Base-by-base conservation (phyloP, 1,140 invertebrate species). In the Temnothorax nylanderi region DNA sequence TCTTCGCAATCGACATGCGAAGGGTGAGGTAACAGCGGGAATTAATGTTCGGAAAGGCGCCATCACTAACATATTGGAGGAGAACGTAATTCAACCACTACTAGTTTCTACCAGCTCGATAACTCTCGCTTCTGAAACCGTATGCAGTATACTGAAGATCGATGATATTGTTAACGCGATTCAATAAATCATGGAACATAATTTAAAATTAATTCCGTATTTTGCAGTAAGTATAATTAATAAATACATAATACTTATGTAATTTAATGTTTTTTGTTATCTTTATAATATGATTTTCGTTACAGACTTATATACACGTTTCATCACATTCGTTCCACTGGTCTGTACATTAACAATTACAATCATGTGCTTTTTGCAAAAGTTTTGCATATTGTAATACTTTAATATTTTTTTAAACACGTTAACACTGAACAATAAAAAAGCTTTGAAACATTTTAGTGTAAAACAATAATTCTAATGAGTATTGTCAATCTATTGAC, bases 91-190 rank as follows among this genome's bases (percentile, higher is more conserved):
- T 58, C 99, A 99, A 95, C 99, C 99, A 11, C 96, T 99, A 86
- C 96, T 99, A 90, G 99, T 99, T 21, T 98, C 98, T 32, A 97
- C 97, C 8, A 99, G 98, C 92, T 98, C 99, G 34, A 98, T 99
- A 82, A 99, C 97, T 78, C 96, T 99, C 85, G 98, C 99, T 87
- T 98, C 99, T 0, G 99, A 99, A 96, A 99, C 99, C 76, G 99
- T 99, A 76, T 97, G 99, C 78, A 98, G 98, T 89, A 99, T 99
- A 95, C 96, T 99, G 84, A 99, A 99, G 96, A 99, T 99, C 93
- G 99, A 99, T 95, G 99, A 99, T 96, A 99, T 99, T 95, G 97
- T 98, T 92, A 97, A 97, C 95, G 94, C 94, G 0, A 94, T 90
- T 49, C 93, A 95, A 72, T 95, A 94, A 93, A 26, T 64, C 13